phyloP scores from a whole-genome alignment of 2,888 invertebrate species.

The Agrilus cyanescens region DNA sequence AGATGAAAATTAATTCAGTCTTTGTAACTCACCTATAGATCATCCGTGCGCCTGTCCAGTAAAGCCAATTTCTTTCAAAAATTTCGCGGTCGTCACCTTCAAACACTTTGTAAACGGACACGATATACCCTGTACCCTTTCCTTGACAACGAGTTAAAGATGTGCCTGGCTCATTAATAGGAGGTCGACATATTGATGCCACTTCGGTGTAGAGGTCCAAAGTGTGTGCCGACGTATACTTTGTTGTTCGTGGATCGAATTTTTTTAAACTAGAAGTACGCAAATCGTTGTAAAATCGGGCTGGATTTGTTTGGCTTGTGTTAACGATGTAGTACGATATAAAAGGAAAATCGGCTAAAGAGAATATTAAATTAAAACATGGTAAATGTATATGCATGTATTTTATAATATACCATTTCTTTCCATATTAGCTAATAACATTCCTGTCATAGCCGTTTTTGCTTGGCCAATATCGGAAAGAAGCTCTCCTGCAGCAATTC shows the following conservation, averaged over 20 bases:
- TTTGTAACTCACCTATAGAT: conserved; percentile 44
- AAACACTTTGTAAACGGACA: conserved; percentile 88
- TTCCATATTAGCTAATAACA: conserved; percentile 84
- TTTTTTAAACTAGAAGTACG: conserved; percentile 72
- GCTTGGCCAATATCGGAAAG: conserved; percentile 64
- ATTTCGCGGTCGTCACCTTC: conserved; percentile 89
- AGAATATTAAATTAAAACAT: conserved; percentile 5
- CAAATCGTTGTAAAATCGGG: conserved; percentile 75
- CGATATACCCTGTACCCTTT: conserved; percentile 76
- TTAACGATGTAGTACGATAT: conserved; percentile 86
- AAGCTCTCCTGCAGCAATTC: conserved; percentile 64
- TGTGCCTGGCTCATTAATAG: conserved; percentile 65
- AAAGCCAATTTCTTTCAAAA: conserved; percentile 88
- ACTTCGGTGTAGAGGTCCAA: conserved; percentile 82
- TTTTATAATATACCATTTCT: conserved; percentile 47
- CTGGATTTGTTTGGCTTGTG: conserved; percentile 73
- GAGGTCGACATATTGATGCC: conserved; percentile 81
- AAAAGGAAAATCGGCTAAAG: conserved; percentile 78
- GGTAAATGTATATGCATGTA: not conserved
- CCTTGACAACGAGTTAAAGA: conserved; percentile 68
- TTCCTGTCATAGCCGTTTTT: conserved; percentile 66
- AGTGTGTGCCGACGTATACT: conserved; percentile 80
- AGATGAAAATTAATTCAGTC: no score
- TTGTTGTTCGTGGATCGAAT: conserved; percentile 69
- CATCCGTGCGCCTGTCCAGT: conserved; percentile 94